Percentiles rank a stretch among this genome's conserved stretches.
These are phyloP conservation scores for Microtus pennsylvanicus DNA, from an alignment of 2,113 vertebrate genomes.

Conservation along the genomic window DNA sequence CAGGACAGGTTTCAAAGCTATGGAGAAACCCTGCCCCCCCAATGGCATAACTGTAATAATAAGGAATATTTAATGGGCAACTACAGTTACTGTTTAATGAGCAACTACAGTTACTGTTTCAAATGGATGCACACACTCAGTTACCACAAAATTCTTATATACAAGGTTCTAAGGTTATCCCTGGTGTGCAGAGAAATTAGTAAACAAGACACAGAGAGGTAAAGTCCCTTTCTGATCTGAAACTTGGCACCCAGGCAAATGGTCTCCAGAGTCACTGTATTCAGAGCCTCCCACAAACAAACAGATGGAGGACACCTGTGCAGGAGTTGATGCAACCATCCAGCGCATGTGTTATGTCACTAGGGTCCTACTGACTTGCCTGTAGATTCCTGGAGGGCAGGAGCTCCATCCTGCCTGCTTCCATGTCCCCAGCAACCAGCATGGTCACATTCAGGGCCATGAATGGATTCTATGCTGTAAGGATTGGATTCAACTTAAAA, in stretches of 20 bases:
- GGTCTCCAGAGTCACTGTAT: background rate
- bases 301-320: background rate
- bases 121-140: background rate
- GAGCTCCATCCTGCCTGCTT: background rate
- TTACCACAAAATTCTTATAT: background rate
- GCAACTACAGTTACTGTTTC: background rate
- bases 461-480: background rate
- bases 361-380: background rate
- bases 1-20: no score
- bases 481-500: background rate
- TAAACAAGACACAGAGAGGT: background rate
- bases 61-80: background rate
- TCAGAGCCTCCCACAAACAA: background rate
- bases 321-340: background rate
- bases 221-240: background rate
- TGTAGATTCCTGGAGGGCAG: background rate
- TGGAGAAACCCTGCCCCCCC: no score
- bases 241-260: background rate
- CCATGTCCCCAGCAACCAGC: background rate
- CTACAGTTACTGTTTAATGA: background rate
- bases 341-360: background rate
- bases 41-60: background rate
- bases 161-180: background rate
- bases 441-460: background rate
- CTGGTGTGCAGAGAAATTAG: background rate